These are phyloP conservation scores for Aphodius sticticus DNA, from an alignment of 2,888 invertebrate genomes.

Conservation along the genomic window DNA sequence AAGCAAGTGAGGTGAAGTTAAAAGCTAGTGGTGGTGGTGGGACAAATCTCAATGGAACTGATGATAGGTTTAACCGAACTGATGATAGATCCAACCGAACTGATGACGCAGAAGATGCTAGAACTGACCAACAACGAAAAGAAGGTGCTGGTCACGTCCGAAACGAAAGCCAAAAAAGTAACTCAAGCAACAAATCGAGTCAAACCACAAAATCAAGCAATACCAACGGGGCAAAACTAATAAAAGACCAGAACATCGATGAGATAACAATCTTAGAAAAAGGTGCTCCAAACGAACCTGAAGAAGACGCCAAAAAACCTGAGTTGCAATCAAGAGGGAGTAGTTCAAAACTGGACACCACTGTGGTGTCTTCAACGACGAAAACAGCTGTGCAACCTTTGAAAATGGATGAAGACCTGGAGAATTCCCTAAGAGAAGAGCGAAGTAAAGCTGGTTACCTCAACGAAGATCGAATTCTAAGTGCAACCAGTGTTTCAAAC, in stretches of 20 bases:
- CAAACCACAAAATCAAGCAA: constrained; percentile 33
- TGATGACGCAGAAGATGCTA: constrained; percentile 14
- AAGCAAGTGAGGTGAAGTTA: constrained; percentile 46
- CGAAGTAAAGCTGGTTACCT: constrained; percentile 38
- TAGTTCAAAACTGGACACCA: constrained; percentile 40
- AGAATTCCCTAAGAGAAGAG: constrained; percentile 44
- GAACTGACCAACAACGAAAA: constrained; percentile 29
- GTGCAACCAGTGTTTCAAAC: constrained; percentile 58
- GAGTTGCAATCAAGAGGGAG: constrained; percentile 29
- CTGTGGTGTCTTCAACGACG: constrained; percentile 58
- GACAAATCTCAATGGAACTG: constrained; percentile 25
- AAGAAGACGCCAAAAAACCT: constrained; percentile 15
- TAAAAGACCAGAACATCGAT: constrained; percentile 10
- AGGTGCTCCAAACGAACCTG: background rate
- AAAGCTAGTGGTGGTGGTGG: constrained; percentile 32
- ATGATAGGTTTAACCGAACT: background rate
- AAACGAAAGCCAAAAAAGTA: constrained; percentile 27
- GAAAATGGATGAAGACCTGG: constrained; percentile 56
- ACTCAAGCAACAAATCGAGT: constrained; percentile 14
- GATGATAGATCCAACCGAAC: constrained; percentile 12
- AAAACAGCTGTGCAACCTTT: constrained; percentile 57
- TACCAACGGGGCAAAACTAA: constrained; percentile 29
- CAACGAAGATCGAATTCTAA: constrained; percentile 47
- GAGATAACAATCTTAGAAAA: background rate
- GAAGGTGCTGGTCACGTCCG: constrained; percentile 34